Percentiles rank a stretch among this genome's conserved stretches.
phyloP scores from a whole-genome alignment of 2,888 invertebrate species.

The Polyploca ridens region DNA sequence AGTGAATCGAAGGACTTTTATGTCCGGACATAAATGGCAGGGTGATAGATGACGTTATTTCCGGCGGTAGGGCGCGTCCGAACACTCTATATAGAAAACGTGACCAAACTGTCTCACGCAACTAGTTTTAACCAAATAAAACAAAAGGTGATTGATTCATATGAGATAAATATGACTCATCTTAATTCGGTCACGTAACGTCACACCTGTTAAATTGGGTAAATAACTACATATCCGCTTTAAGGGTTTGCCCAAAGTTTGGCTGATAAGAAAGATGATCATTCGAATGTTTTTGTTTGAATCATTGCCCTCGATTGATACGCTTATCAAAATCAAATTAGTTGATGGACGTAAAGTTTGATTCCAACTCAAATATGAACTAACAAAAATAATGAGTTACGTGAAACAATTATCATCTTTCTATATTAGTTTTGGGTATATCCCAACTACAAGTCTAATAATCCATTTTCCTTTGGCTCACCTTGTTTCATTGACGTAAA shows the following conservation, averaged over 20 bases:
- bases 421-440: neutral
- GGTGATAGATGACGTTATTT: constrained; percentile 17
- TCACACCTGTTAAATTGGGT: neutral
- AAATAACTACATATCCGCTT: neutral
- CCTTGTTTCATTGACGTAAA: neutral
- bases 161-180: constrained; percentile 21
- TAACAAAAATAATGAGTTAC: neutral
- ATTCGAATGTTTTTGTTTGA: neutral
- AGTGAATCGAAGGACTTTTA: constrained; percentile 22
- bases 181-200: constrained; percentile 4
- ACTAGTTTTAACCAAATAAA: neutral
- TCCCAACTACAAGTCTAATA: neutral
- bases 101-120: constrained; percentile 1
- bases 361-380: neutral
- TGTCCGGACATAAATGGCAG: constrained; percentile 16
- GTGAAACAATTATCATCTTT: neutral
- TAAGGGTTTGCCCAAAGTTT: neutral
- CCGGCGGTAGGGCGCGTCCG: constrained; percentile 18
- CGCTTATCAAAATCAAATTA: neutral
- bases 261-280: neutral
- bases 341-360: neutral
- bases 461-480: neutral
- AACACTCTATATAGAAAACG: constrained; percentile 1
- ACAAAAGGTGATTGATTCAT: constrained; percentile 11
- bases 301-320: neutral